Evolutionary conservation across 1,140 invertebrate genomes (phyloP), one percentile per base, ranked within the genome.

Genomic region (Philotrypesis tridentata): DNA sequence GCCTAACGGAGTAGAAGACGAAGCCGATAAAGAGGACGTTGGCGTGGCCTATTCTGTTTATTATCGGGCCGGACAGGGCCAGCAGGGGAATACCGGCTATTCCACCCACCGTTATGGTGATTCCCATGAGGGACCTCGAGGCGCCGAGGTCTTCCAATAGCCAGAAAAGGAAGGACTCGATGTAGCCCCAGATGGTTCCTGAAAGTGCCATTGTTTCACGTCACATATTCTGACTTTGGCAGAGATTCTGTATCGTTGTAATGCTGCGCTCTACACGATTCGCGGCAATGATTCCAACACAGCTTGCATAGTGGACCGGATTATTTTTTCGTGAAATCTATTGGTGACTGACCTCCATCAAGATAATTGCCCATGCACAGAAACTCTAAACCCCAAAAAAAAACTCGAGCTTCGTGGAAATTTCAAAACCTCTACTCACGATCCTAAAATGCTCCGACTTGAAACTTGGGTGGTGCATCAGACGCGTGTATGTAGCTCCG

Each of bases 151-250:
- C 96, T 89, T 96, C 94, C 11, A 97, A 93, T 80, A 97, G 93
- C 96, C 96, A 97, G 89, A 97, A 97, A 5, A 97, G 91, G 89
- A 97, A 98, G 79, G 95, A 96, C 89, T 97, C 96, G 61, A 97
- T 95, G 88, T 96, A 97, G 9, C 96, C 96, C 95, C 96, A 97
- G 14, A 95, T 95, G 0, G 94, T 95, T 11, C 96, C 96, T 96
- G 89, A 27, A 68, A 77, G 12, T 31, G 37, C 1, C 17, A 21
- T 55, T 55, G 48, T 55, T 21, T 55, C 17, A 55, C 48, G 21
- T 55, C 17, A 55, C n/a, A 4, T n/a, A 37, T 37, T 37, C 3
- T 37, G 33, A n/a, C n/a, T n/a, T n/a, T n/a, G n/a, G n/a, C n/a
- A n/a, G n/a, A n/a, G n/a, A n/a, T n/a, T n/a, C n/a, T n/a, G n/a